Evolutionary conservation across 2,113 vertebrate species (phyloP).

Genomic region (Heterochromis multidens): DNA sequence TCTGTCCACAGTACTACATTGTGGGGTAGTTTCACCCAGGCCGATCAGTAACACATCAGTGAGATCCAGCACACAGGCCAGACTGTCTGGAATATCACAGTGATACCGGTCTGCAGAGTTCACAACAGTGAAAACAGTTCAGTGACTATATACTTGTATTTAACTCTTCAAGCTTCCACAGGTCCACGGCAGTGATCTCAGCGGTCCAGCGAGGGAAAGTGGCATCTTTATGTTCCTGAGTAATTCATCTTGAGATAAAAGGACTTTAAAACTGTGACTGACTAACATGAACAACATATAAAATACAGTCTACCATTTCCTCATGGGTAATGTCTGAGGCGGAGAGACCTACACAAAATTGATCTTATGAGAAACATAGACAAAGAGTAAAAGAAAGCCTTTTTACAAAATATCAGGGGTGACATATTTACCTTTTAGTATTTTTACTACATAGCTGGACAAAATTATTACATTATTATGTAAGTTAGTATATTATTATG

Average conservation of each 20-base stretch:
- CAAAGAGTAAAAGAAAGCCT: background rate
- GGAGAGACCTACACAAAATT: background rate
- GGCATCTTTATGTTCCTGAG: slow-evolving; percentile 45
- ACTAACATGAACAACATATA: background rate
- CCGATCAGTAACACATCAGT: slow-evolving; percentile 20
- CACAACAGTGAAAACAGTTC: slow-evolving; percentile 7
- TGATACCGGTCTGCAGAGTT: slow-evolving; percentile 48
- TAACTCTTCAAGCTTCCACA: background rate
- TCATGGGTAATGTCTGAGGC: background rate
- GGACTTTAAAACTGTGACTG: slow-evolving; percentile 18
- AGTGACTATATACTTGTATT: background rate
- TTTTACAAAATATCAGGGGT: background rate
- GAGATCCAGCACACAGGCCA: background rate
- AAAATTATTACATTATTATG: background rate
- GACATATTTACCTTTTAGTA: background rate
- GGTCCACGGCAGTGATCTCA: background rate
- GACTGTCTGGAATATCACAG: slow-evolving; percentile 52
- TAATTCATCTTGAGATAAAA: slow-evolving; percentile 45
- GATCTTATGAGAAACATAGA: slow-evolving; percentile 1
- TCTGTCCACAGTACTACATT: background rate
- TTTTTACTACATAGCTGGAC: background rate
- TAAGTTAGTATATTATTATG: background rate
- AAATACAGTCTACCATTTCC: background rate
- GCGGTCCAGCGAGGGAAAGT: background rate
- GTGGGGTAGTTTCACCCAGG: slow-evolving; percentile 17